phyloP scores from a whole-genome alignment of 2,888 invertebrate species.

The Cerastoderma edule region DNA sequence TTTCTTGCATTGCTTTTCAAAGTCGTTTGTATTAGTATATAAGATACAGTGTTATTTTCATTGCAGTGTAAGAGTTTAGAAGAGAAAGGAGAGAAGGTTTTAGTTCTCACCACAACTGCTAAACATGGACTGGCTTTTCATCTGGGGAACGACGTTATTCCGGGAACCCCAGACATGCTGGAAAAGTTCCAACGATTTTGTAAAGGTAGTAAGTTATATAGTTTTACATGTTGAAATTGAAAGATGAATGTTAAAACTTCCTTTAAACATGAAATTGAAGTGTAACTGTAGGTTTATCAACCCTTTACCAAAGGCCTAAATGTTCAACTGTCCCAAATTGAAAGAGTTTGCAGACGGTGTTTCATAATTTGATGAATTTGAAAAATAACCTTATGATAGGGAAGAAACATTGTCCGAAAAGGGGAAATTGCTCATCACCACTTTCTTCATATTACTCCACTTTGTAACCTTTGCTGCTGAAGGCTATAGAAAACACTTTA shows the following conservation, averaged over 20 bases:
- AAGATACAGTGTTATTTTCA: background rate
- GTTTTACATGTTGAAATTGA: background rate
- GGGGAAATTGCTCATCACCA: too few species aligned
- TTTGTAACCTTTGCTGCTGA: too few species aligned
- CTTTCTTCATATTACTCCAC: too few species aligned
- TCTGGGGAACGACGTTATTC: background rate
- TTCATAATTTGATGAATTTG: background rate
- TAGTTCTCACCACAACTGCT: constrained; percentile 40
- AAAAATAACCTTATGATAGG: too few species aligned
- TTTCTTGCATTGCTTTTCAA: background rate
- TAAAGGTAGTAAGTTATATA: constrained; percentile 21
- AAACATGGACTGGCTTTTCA: constrained; percentile 15
- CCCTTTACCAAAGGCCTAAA: background rate
- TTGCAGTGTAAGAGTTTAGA: constrained; percentile 52
- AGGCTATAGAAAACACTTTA: too few species aligned
- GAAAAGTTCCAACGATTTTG: constrained; percentile 42
- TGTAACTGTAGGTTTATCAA: background rate
- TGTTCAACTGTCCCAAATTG: background rate
- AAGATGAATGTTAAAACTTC: too few species aligned
- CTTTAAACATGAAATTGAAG: background rate
- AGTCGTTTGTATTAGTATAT: too few species aligned
- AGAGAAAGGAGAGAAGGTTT: constrained; percentile 38
- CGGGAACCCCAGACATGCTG: background rate
- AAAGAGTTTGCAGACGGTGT: background rate
- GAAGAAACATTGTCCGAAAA: too few species aligned